Conservation (phyloP, 2,113 vertebrate species). For the Pelodiscus sinensis region DNA sequence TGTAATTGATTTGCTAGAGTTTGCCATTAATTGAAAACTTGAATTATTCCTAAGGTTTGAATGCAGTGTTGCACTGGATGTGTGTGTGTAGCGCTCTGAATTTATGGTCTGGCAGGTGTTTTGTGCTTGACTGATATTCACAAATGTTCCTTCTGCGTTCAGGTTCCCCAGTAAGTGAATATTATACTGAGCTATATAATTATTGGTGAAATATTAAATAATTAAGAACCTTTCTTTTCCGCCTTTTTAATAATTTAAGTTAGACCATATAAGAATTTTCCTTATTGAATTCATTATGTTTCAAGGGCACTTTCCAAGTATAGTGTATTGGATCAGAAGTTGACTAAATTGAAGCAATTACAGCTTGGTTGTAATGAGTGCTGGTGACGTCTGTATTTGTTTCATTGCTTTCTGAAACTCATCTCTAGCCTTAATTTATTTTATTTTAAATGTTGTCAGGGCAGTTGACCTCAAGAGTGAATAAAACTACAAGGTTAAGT, state of each 20-base stretch:
- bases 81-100: slow-evolving; percentile 34
- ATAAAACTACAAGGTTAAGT: slow-evolving; percentile 7
- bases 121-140: slow-evolving; percentile 61
- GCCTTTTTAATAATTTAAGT: slow-evolving; percentile 75
- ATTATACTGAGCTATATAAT: slow-evolving; percentile 73
- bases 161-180: slow-evolving; percentile 59
- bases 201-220: slow-evolving; percentile 76
- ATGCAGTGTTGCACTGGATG: slow-evolving; percentile 60
- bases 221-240: slow-evolving; percentile 75
- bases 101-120: slow-evolving; percentile 68
- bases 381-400: slow-evolving; percentile 36
- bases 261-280: slow-evolving; percentile 67
- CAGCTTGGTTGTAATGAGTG: slow-evolving; percentile 28
- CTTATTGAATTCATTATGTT: slow-evolving; percentile 74
- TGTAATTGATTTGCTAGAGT: slow-evolving; percentile 61
- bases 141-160: slow-evolving; percentile 73
- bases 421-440: slow-evolving; percentile 10
- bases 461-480: slow-evolving; percentile 12
- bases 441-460: slow-evolving; percentile 14
- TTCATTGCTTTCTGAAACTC: slow-evolving; percentile 14
- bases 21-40: slow-evolving; percentile 57
- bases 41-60: slow-evolving; percentile 56
- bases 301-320: slow-evolving; percentile 70
- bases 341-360: slow-evolving; percentile 49
- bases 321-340: slow-evolving; percentile 35